Percentiles rank a stretch among this genome's conserved stretches.
Conservation (phyloP, 64 coral and sea anemone species). For the Actinia tenebrosa region DNA sequence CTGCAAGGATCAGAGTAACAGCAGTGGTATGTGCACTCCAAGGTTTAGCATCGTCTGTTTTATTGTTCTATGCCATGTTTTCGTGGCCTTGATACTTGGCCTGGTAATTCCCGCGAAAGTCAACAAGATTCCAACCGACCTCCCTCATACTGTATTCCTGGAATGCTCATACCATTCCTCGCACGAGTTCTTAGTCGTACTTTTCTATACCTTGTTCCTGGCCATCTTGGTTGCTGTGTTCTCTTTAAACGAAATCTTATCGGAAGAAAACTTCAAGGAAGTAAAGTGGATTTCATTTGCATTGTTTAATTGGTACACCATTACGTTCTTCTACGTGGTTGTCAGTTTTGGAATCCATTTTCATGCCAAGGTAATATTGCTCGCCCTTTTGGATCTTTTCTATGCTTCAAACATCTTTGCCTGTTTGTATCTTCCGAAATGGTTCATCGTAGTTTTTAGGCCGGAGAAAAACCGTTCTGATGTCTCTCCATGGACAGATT, state of each 20-base stretch:
- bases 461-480: slow-evolving; percentile 88
- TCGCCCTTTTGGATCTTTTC: slow-evolving; percentile 67
- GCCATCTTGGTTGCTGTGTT: slow-evolving; percentile 63
- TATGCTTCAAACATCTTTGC: slow-evolving; percentile 67
- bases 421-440: slow-evolving; percentile 81
- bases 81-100: slow-evolving; percentile 53
- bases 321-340: slow-evolving; percentile 81
- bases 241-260: slow-evolving; percentile 66
- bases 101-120: slow-evolving; percentile 58
- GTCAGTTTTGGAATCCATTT: slow-evolving; percentile 46
- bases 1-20: slow-evolving; percentile 73
- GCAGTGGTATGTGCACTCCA: slow-evolving; percentile 49
- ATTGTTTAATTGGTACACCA: slow-evolving; percentile 78
- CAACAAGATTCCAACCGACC: slow-evolving; percentile 35
- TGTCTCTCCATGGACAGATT: slow-evolving; percentile 67
- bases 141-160: slow-evolving; percentile 69
- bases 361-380: slow-evolving; percentile 68
- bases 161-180: slow-evolving; percentile 81
- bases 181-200: slow-evolving; percentile 60
- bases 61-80: slow-evolving; percentile 60
- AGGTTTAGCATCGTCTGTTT: slow-evolving; percentile 42
- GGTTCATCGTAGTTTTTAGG: slow-evolving; percentile 83
- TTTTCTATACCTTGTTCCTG: slow-evolving; percentile 69
- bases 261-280: slow-evolving; percentile 75
- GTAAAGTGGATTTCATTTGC: slow-evolving; percentile 87